Evolutionary conservation across 2,888 invertebrate genomes (phyloP).

Genomic region (Caenorhabditis virilis): DNA sequence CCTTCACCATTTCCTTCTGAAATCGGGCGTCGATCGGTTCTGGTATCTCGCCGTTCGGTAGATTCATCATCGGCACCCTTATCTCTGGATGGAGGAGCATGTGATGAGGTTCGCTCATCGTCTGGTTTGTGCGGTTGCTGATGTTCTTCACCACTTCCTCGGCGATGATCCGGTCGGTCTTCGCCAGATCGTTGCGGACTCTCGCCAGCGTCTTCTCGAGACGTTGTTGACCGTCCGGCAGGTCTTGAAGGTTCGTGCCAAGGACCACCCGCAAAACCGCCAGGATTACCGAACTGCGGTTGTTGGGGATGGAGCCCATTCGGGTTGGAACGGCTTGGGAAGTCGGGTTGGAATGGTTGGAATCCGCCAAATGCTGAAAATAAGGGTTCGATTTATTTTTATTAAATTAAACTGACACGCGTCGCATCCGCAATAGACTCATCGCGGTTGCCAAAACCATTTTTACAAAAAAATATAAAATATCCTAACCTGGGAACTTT

Average conservation of each 20-base stretch:
- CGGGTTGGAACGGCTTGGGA: not conserved
- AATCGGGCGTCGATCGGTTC: slow-evolving; percentile 8
- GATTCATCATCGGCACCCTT: slow-evolving; percentile 33
- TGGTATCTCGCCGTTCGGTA: slow-evolving; percentile 33
- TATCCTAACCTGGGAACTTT: slow-evolving; percentile 41
- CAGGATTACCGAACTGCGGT: slow-evolving; percentile 38
- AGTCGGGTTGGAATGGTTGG: slow-evolving; percentile 11
- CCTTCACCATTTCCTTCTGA: too few relatives aligned
- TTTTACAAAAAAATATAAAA: too few relatives aligned
- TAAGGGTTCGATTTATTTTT: not conserved
- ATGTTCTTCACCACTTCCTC: too few relatives aligned
- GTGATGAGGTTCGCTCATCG: not conserved
- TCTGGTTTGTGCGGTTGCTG: too few relatives aligned
- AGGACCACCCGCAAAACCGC: slow-evolving; percentile 44
- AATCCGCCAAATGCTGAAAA: slow-evolving; percentile 32
- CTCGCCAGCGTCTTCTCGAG: slow-evolving; percentile 21
- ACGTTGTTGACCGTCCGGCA: slow-evolving; percentile 16
- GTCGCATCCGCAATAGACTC: not conserved
- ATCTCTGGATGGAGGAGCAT: slow-evolving; percentile 33
- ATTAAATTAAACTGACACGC: not conserved
- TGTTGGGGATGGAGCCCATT: slow-evolving; percentile 38
- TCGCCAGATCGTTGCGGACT: slow-evolving; percentile 26
- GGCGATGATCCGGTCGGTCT: slow-evolving; percentile 35
- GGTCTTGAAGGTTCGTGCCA: slow-evolving; percentile 37
- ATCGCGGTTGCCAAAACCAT: not conserved